Percentiles rank a stretch among this genome's conserved stretches.
These are phyloP conservation scores for Philopedon plagiatum DNA, from an alignment of 2,888 invertebrate species.

Conservation along the genomic window DNA sequence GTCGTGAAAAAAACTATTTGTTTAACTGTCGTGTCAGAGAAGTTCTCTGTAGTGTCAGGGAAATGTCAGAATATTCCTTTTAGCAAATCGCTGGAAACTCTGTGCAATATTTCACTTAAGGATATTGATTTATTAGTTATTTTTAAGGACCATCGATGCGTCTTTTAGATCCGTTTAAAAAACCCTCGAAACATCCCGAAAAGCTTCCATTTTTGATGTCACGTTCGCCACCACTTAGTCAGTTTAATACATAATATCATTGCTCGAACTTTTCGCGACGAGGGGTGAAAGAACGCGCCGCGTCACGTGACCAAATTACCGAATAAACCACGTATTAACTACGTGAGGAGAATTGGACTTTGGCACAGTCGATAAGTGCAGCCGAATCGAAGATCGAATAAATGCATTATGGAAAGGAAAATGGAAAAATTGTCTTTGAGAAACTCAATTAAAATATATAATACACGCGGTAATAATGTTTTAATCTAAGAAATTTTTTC, in stretches of 20 bases:
- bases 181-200: not conserved
- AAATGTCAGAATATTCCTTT: too few species aligned
- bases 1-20: too few species aligned
- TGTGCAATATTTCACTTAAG: not conserved
- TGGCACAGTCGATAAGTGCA: conserved; percentile 55
- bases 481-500: too few species aligned
- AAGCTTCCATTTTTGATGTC: conserved; percentile 41
- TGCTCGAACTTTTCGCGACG: conserved; percentile 53
- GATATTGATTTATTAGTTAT: not conserved
- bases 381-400: conserved; percentile 56
- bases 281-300: conserved; percentile 61
- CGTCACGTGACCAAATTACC: conserved; percentile 69
- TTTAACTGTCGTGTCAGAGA: too few species aligned
- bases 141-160: not conserved
- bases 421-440: conserved; percentile 37
- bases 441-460: too few species aligned
- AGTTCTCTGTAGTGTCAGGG: too few species aligned
- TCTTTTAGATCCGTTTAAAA: not conserved
- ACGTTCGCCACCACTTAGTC: conserved; percentile 63
- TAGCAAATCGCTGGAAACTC: not conserved
- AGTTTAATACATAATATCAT: conserved; percentile 64
- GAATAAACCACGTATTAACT: conserved; percentile 66
- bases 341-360: conserved; percentile 57
- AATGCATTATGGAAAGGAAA: conserved; percentile 53
- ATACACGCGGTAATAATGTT: too few species aligned